These are phyloP conservation scores for Formica selysi DNA, from an alignment of 1,140 invertebrate genomes.

Conservation along the genomic window DNA sequence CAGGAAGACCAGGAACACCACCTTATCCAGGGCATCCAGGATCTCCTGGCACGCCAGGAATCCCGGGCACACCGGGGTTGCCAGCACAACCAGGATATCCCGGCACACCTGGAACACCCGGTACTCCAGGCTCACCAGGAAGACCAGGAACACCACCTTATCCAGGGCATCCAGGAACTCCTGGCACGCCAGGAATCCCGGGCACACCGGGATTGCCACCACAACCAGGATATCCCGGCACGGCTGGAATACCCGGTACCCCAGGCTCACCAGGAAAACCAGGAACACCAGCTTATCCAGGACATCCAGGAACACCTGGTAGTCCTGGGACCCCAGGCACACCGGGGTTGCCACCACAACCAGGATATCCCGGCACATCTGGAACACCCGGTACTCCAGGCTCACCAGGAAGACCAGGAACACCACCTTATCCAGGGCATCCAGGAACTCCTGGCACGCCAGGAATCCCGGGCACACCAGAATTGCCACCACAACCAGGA, in stretches of 20 bases:
- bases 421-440: conserved; percentile 54
- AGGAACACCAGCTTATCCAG: conserved; percentile 55
- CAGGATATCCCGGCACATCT: conserved; percentile 80
- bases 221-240: conserved; percentile 66
- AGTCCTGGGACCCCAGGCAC: conserved; percentile 42
- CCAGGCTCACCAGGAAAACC: conserved; percentile 72
- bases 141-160: not conserved
- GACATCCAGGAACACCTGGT: conserved; percentile 50
- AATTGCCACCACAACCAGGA: conserved; percentile 49
- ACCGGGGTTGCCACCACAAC: too few species aligned
- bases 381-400: not conserved
- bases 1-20: too few species aligned
- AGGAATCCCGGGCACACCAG: conserved; percentile 4
- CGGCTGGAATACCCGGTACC: conserved; percentile 61
- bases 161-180: conserved; percentile 67
- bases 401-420: conserved; percentile 76
- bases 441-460: conserved; percentile 78
- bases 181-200: not conserved
- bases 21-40: too few species aligned
- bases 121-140: conserved; percentile 55
- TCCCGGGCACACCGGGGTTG: too few species aligned
- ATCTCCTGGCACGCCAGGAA: too few species aligned
- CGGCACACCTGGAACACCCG: too few species aligned
- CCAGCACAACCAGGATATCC: too few species aligned
- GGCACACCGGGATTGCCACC: not conserved